Evolutionary conservation across 37 sponge, comb jelly and placozoan species (phyloP).

Genomic region (Corticium candelabrum): DNA sequence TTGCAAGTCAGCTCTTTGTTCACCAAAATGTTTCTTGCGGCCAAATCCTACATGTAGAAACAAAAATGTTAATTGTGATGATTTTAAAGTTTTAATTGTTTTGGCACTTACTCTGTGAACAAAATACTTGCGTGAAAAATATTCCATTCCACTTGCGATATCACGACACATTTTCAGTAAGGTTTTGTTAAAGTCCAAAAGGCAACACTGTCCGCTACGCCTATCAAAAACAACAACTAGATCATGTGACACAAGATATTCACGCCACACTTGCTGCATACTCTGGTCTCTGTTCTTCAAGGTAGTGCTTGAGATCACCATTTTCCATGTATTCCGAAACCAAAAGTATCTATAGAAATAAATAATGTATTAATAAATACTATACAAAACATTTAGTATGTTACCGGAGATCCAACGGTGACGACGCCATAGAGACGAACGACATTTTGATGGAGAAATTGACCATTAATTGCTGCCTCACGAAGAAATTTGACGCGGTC

Average conservation of each 20-base stretch:
- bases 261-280: too few relatives aligned
- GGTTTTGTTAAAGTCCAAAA: too few relatives aligned
- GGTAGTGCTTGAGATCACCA: not conserved
- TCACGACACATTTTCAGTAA: not conserved
- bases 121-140: not conserved
- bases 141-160: not conserved
- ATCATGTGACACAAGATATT: too few relatives aligned
- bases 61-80: too few relatives aligned
- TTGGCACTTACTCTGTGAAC: slow-evolving; percentile 6
- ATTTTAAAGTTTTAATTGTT: too few relatives aligned
- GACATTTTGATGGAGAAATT: not conserved
- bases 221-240: too few relatives aligned
- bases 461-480: not conserved
- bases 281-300: not conserved
- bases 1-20: not conserved
- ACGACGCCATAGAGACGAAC: not conserved
- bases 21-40: not conserved
- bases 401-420: not conserved
- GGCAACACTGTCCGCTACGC: too few relatives aligned
- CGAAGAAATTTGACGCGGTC: not conserved
- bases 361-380: too few relatives aligned
- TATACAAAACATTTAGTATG: not conserved
- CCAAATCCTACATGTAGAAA: not conserved
- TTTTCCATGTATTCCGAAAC: not conserved
- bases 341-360: not conserved